Percentiles rank a stretch among this genome's conserved stretches.
Conservation (phyloP, 2,888 invertebrate genomes). For the Drosophila falleni region DNA sequence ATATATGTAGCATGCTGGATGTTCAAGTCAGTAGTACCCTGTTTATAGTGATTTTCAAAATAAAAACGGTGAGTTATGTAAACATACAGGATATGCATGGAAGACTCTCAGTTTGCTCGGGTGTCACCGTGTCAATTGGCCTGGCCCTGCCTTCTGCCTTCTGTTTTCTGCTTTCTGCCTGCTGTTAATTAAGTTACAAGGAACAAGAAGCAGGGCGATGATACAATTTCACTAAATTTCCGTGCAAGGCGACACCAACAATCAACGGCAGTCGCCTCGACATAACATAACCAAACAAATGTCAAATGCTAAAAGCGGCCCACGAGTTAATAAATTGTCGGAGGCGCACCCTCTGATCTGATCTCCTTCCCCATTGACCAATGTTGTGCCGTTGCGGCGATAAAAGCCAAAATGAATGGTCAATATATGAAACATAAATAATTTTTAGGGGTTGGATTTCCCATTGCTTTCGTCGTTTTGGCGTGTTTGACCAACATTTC, state of each 20-base stretch:
- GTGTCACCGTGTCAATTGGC: constrained; percentile 80
- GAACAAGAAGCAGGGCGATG: constrained; percentile 44
- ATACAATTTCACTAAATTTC: constrained; percentile 79
- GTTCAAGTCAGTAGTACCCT: neutral
- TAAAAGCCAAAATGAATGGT: constrained; percentile 81
- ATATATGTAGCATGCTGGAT: neutral
- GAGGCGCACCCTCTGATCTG: constrained; percentile 61
- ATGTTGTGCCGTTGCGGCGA: constrained; percentile 56
- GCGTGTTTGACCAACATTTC: constrained; percentile 77
- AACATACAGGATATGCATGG: constrained; percentile 53
- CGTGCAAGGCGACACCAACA: constrained; percentile 79
- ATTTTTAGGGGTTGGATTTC: constrained; percentile 74
- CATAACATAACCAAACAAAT: constrained; percentile 70
- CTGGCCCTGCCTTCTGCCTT: constrained; percentile 9
- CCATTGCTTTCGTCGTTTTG: constrained; percentile 50
- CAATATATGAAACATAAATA: constrained; percentile 78
- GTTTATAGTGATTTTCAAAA: neutral
- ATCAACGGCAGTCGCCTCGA: constrained; percentile 59
- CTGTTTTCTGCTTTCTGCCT: constrained; percentile 11
- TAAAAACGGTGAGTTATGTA: constrained; percentile 66
- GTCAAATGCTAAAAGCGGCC: constrained; percentile 69
- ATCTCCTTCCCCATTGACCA: neutral
- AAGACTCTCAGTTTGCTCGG: constrained; percentile 34
- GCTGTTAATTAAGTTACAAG: constrained; percentile 74
- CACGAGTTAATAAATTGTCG: constrained; percentile 74